These are phyloP conservation scores for Laticauda laticaudata DNA, from an alignment of 2,113 vertebrate genomes.

Conservation along the genomic window DNA sequence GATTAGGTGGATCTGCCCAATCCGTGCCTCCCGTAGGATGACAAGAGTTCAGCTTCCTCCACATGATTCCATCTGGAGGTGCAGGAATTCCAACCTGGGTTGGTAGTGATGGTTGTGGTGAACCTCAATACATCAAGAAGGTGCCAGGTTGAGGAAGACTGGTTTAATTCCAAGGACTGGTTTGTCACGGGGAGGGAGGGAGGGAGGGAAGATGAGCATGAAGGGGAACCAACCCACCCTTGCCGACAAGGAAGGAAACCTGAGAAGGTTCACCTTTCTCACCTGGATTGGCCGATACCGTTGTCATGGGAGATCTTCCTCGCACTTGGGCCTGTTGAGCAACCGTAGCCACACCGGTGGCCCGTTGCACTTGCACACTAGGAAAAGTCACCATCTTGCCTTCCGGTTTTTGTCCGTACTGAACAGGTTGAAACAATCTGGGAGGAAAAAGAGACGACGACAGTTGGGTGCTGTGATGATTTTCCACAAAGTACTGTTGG, in stretches of 20 bases:
- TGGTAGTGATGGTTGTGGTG: not conserved
- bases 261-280: constrained; percentile 45
- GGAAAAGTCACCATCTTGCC: constrained; percentile 80
- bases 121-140: not conserved
- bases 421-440: constrained; percentile 89
- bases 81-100: not conserved
- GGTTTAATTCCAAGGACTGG: not conserved
- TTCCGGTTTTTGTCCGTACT: constrained; percentile 90
- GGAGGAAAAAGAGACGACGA: not conserved
- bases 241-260: not conserved
- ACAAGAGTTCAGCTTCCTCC: not conserved
- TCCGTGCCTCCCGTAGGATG: not conserved
- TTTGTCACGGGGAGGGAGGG: not conserved
- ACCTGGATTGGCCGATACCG: constrained; percentile 79
- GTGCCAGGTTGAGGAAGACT: not conserved
- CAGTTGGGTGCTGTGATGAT: rapidly evolving
- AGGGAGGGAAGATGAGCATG: not conserved
- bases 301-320: constrained; percentile 80
- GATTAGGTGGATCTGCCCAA: not conserved
- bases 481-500: not conserved
- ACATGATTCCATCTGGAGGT: not conserved
- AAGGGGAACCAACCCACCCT: not conserved
- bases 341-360: constrained; percentile 61
- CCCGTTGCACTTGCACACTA: constrained; percentile 71
- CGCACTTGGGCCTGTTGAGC: constrained; percentile 74